phyloP scores from a whole-genome alignment of 1,140 invertebrate genomes.

The Frieseomelitta varia region DNA sequence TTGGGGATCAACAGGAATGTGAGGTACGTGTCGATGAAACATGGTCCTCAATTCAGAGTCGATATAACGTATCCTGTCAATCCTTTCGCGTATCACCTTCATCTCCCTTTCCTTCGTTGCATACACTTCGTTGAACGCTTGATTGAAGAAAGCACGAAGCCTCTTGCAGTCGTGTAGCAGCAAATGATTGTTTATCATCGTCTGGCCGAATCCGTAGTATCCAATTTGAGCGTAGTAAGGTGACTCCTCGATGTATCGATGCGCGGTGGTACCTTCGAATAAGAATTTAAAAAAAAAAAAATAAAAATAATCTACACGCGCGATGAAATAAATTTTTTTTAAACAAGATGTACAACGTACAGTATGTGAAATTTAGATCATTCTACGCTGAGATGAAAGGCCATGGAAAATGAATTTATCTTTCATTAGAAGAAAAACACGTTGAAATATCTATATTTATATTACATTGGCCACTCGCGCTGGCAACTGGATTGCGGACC shows the following conservation, averaged over 20 bases:
- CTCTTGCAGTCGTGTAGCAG: constrained; percentile 72
- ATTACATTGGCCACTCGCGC: not conserved
- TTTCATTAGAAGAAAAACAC: not conserved
- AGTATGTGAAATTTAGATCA: not conserved
- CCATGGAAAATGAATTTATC: not conserved
- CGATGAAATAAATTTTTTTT: not conserved
- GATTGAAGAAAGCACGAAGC: constrained; percentile 80
- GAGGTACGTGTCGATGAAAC: constrained; percentile 63
- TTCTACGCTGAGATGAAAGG: not conserved
- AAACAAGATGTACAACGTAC: not conserved
- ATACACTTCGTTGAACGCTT: constrained; percentile 80
- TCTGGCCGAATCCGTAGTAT: constrained; percentile 78
- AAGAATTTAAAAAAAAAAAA: constrained; percentile 16
- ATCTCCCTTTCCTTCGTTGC: constrained; percentile 77
- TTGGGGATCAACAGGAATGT: constrained; percentile 66
- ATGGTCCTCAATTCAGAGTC: constrained; percentile 71
- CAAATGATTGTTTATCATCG: constrained; percentile 71
- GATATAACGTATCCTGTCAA: constrained; percentile 74
- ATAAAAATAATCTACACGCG: not conserved
- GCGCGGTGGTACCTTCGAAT: constrained; percentile 75
- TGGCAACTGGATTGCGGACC: no score
- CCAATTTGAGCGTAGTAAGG: constrained; percentile 77
- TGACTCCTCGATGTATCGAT: constrained; percentile 76
- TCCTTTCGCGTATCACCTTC: constrained; percentile 65
- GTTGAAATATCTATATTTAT: not conserved